Base-by-base conservation (phyloP, 2,797 vertebrate genomes). In the Oreonectes daqikongensis region DNA sequence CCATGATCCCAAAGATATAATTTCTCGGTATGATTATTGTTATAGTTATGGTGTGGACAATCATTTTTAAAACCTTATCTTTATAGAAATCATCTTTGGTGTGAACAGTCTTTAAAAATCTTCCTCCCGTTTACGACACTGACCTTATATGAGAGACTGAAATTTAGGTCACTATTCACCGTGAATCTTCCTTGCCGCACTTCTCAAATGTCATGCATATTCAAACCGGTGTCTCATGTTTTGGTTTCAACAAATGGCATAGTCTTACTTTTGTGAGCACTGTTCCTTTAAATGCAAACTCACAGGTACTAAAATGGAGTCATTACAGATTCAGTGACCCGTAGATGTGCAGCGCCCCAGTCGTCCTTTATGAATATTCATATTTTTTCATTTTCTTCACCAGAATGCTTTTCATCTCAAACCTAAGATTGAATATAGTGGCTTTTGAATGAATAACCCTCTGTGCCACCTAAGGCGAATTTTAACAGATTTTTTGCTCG, bases 61-160 rank as follows among this genome's bases (percentile, higher is more conserved):
- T n/a, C n/a, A n/a, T n/a, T n/a, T n/a, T n/a, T n/a, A n/a, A n/a
- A n/a, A n/a, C n/a, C n/a, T n/a, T n/a, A n/a, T n/a, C n/a, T n/a
- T n/a, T n/a, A n/a, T n/a, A n/a, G n/a, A n/a, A n/a, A n/a, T 38
- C 7, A 32, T 38, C 35, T 38, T 38, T 38, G 35, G 1, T 11
- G 35, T 38, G 7, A 32, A 32, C 30, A 32, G 30, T 4, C 30
- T 5, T 32, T 32, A 32, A n/a, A n/a, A n/a, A n/a, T n/a, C n/a
- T n/a, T n/a, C n/a, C 38, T 40, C 35, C 38, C 11, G 38, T 40
- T 14, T 12, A 4, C n/a, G n/a, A n/a, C n/a, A n/a, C n/a, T 88
- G 89, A 89, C 88, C 84, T 91, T 91, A 69, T 59, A 30, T 17
- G 26, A 59, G 14, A 30, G 55, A 59, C 12, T 20, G 22, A 26